phyloP scores from a whole-genome alignment of 2,797 vertebrate species.

The Microctenopoma lineatum region DNA sequence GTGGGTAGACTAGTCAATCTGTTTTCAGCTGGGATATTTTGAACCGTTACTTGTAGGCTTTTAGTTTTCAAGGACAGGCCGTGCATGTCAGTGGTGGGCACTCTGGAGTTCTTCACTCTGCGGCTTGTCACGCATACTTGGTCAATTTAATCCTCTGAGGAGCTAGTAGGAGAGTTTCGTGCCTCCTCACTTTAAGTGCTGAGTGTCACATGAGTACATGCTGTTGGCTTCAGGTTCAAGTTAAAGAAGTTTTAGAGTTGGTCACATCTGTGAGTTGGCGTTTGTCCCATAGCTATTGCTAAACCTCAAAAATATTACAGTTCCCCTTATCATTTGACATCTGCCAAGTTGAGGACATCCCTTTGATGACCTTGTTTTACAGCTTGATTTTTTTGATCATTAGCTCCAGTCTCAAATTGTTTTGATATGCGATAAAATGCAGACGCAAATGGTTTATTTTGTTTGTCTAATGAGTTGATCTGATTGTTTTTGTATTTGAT shows the following conservation, averaged over 20 bases:
- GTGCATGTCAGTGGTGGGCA: conserved; percentile 60
- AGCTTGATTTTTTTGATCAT: too few relatives aligned
- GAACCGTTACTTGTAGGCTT: conserved; percentile 68
- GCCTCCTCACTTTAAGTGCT: conserved; percentile 68
- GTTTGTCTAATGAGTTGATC: too few relatives aligned
- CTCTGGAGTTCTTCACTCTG: conserved; percentile 67
- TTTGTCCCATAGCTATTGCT: neutral
- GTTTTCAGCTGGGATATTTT: conserved; percentile 65
- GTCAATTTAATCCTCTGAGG: conserved; percentile 70
- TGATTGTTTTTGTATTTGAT: too few relatives aligned
- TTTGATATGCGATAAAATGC: too few relatives aligned
- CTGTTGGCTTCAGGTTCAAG: conserved; percentile 42
- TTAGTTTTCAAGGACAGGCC: conserved; percentile 72
- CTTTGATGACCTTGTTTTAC: too few relatives aligned
- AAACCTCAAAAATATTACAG: neutral
- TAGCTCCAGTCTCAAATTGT: too few relatives aligned
- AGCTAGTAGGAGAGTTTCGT: conserved; percentile 63
- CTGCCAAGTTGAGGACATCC: too few relatives aligned
- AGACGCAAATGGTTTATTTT: too few relatives aligned
- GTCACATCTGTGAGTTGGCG: neutral
- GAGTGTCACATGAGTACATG: conserved; percentile 62
- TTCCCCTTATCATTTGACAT: too few relatives aligned
- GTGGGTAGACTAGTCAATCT: conserved; percentile 53
- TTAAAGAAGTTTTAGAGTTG: conserved; percentile 30
- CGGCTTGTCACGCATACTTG: conserved; percentile 69